Evolutionary conservation across 2,888 invertebrate genomes (phyloP).

Genomic region (Hirtodrosophila histrioides): DNA sequence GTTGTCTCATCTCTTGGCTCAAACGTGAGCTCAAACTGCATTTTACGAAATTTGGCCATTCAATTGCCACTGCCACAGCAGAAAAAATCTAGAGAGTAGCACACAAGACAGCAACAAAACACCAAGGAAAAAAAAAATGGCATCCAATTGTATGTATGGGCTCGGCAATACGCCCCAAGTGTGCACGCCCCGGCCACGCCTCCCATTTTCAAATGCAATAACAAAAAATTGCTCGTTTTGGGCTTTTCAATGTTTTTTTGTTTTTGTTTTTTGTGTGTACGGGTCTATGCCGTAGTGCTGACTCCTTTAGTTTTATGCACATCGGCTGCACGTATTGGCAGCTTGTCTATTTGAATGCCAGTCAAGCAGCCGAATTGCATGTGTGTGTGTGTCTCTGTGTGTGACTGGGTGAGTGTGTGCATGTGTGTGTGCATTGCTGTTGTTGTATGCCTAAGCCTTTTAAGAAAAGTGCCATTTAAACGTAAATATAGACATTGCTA

Average conservation of each 20-base stretch:
- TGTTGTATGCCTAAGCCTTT: slow-evolving; percentile 64
- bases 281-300: slow-evolving; percentile 52
- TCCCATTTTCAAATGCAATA: slow-evolving; percentile 75
- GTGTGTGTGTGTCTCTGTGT: slow-evolving; percentile 18
- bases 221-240: slow-evolving; percentile 72
- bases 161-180: slow-evolving; percentile 62
- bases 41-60: slow-evolving; percentile 75
- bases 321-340: slow-evolving; percentile 74
- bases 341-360: slow-evolving; percentile 77
- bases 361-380: slow-evolving; percentile 49
- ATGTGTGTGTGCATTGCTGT: slow-evolving; percentile 20
- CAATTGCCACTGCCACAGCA: slow-evolving; percentile 70
- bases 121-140: slow-evolving; percentile 18
- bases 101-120: slow-evolving; percentile 50
- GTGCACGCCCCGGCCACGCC: slow-evolving; percentile 65
- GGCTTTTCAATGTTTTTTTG: slow-evolving; percentile 55
- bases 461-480: slow-evolving; percentile 79
- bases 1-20: slow-evolving; percentile 52
- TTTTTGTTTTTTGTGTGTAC: slow-evolving; percentile 5
- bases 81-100: slow-evolving; percentile 22
- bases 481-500: slow-evolving; percentile 75
- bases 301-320: slow-evolving; percentile 78
- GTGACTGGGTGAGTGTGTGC: slow-evolving; percentile 5
- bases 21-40: slow-evolving; percentile 73
- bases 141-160: slow-evolving; percentile 69